Evolutionary conservation across 2,113 vertebrate species (phyloP).

Genomic region (Lepus europaeus): DNA sequence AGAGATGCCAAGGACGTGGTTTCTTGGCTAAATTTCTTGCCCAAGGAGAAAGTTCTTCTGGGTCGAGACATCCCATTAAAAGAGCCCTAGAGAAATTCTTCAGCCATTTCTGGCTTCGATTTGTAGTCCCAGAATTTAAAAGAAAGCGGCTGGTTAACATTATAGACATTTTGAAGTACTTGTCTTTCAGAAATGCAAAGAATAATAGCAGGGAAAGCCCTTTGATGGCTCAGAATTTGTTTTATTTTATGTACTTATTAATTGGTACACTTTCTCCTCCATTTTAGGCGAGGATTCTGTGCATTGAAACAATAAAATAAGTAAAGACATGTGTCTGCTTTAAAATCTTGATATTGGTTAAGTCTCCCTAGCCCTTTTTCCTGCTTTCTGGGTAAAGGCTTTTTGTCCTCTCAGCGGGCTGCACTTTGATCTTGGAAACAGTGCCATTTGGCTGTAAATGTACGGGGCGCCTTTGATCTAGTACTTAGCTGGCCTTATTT

Average conservation of each 20-base stretch:
- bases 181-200: constrained; percentile 71
- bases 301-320: constrained; percentile 76
- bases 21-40: constrained; percentile 42
- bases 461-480: constrained; percentile 83
- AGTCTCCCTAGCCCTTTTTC: constrained; percentile 56
- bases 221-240: constrained; percentile 74
- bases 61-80: constrained; percentile 51
- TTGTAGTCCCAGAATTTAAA: constrained; percentile 63
- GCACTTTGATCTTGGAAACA: constrained; percentile 79
- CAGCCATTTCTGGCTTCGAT: constrained; percentile 34
- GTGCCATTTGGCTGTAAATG: constrained; percentile 78
- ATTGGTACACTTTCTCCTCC: constrained; percentile 73
- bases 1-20: background rate
- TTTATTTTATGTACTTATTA: constrained; percentile 81
- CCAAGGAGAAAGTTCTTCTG: background rate
- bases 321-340: constrained; percentile 77
- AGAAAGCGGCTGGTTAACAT: constrained; percentile 70
- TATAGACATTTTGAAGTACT: constrained; percentile 72
- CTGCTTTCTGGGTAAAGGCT: constrained; percentile 68
- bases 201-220: constrained; percentile 63
- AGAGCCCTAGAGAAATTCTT: constrained; percentile 62
- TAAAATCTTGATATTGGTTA: constrained; percentile 68
- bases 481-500: constrained; percentile 82
- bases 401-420: constrained; percentile 52
- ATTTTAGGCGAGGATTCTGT: constrained; percentile 62